Evolutionary conservation across 2,888 invertebrate genomes (phyloP).

Genomic region (Gibbula magus): DNA sequence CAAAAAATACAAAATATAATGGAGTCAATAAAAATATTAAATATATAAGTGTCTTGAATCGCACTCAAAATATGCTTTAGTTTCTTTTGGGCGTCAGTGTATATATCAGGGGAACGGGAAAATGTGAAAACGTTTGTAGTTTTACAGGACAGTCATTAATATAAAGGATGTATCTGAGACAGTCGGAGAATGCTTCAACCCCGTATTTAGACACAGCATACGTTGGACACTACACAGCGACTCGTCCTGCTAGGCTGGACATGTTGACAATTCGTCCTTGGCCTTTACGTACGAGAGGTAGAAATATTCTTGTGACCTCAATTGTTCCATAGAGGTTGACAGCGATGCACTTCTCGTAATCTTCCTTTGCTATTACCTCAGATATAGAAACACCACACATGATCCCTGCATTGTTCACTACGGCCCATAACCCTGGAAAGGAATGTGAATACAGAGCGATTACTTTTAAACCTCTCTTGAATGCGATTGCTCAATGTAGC

Average conservation of each 20-base stretch:
- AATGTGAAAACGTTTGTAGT: no score
- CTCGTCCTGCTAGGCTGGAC: slow-evolving; percentile 37
- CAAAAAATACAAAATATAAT: no score
- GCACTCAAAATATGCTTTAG: no score
- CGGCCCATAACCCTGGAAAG: slow-evolving; percentile 47
- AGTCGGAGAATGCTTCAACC: slow-evolving; percentile 49
- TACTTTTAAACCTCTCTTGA: no score
- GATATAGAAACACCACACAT: slow-evolving; percentile 28
- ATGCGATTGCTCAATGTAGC: no score
- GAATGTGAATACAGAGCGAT: no score
- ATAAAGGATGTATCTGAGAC: slow-evolving; percentile 38
- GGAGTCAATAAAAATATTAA: no score
- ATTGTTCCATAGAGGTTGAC: slow-evolving; percentile 68
- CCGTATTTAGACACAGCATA: slow-evolving; percentile 49
- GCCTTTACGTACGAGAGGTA: slow-evolving; percentile 45
- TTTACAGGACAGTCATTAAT: no score
- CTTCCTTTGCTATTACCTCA: slow-evolving; percentile 62
- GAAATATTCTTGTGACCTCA: slow-evolving; percentile 40
- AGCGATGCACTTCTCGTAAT: slow-evolving; percentile 47
- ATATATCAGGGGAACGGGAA: no score
- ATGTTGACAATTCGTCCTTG: slow-evolving; percentile 50
- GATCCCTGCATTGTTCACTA: slow-evolving; percentile 52
- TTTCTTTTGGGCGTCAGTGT: no score
- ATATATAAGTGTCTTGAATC: no score
- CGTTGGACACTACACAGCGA: slow-evolving; percentile 32